These are phyloP conservation scores for Latrodectus elegans DNA, from an alignment of 2,888 invertebrate genomes.

Conservation along the genomic window DNA sequence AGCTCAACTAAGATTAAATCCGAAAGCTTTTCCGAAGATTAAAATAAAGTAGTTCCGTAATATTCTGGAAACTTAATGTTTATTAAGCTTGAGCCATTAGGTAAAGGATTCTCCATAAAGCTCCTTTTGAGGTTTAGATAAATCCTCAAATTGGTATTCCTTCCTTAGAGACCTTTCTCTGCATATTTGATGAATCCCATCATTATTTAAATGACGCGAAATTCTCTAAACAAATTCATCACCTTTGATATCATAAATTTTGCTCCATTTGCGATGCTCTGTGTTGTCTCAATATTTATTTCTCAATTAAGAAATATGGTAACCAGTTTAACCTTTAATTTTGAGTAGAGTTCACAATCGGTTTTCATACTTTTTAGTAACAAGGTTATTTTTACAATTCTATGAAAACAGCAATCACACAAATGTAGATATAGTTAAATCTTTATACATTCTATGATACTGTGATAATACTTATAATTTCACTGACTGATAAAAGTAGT, in stretches of 20 bases:
- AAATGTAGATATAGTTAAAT: too few species aligned
- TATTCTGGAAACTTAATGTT: slow-evolving; percentile 2
- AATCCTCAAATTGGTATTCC: not conserved
- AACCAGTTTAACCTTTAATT: too few species aligned
- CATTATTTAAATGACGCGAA: slow-evolving; percentile 35
- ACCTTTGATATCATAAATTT: slow-evolving; percentile 19
- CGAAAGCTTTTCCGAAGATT: slow-evolving; percentile 9
- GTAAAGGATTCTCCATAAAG: not conserved
- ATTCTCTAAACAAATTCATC: slow-evolving; percentile 12
- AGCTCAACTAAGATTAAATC: slow-evolving; percentile 6
- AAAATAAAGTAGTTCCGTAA: slow-evolving; percentile 7
- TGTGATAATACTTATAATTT: too few species aligned
- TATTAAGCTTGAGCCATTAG: slow-evolving; percentile 16
- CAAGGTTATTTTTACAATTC: too few species aligned
- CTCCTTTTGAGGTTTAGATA: not conserved
- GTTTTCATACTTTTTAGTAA: too few species aligned
- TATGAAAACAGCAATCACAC: too few species aligned
- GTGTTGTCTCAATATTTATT: too few species aligned
- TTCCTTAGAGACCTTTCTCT: not conserved
- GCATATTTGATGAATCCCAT: slow-evolving; percentile 24
- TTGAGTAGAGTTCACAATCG: too few species aligned
- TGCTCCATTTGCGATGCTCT: not conserved
- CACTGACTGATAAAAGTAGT: too few species aligned
- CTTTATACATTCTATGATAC: too few species aligned
- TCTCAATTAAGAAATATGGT: too few species aligned